A percentile compares a stretch with the other conserved stretches of the same genome.
phyloP scores from a whole-genome alignment of 2,113 vertebrate species.

The Calypte anna region DNA sequence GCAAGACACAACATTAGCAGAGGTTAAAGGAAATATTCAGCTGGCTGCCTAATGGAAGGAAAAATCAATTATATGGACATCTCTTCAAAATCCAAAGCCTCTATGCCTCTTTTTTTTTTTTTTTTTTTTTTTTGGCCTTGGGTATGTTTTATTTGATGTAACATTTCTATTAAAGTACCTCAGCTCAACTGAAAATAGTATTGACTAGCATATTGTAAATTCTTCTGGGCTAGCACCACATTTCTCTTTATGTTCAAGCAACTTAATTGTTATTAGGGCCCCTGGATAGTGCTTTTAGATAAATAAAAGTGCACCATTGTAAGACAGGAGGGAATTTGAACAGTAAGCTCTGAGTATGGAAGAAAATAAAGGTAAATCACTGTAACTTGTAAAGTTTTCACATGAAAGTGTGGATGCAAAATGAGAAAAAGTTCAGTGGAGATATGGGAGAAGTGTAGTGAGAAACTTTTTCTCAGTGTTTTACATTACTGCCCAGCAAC shows the following conservation, averaged over 20 bases:
- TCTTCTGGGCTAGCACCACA: not conserved
- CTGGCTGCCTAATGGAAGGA: slow-evolving; percentile 31
- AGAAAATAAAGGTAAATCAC: not conserved
- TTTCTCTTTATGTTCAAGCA: slow-evolving; percentile 1
- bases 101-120: not conserved
- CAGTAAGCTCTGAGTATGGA: not conserved
- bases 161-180: not conserved
- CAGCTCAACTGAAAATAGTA: not conserved
- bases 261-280: not conserved
- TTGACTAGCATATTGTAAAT: not conserved
- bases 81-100: slow-evolving; percentile 24
- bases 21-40: slow-evolving; percentile 40
- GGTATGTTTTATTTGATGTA: not conserved
- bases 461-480: not conserved
- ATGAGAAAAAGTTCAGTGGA: not conserved
- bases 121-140: not conserved
- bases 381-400: not conserved
- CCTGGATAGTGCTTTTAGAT: not conserved
- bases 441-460: not conserved
- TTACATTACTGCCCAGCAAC: not conserved
- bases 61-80: slow-evolving; percentile 48
- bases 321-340: not conserved
- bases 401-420: not conserved
- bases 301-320: not conserved
- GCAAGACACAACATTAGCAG: not conserved